Percentiles rank a stretch among this genome's conserved stretches.
Evolutionary conservation across 2,113 vertebrate genomes (phyloP).

Genomic region (Dendrocopos noguchii): DNA sequence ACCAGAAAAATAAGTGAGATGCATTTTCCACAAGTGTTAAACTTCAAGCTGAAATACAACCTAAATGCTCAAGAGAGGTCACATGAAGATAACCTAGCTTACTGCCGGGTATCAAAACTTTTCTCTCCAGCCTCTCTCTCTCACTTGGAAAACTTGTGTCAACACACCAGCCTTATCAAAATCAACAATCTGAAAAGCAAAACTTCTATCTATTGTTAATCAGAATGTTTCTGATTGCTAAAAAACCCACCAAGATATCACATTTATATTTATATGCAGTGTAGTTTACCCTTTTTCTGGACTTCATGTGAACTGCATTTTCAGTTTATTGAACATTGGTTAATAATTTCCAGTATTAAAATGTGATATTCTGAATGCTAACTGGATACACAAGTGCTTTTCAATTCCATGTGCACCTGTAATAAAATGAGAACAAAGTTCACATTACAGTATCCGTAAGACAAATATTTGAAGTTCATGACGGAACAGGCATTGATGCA

Average conservation of each 20-base stretch:
- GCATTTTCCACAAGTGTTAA: not conserved
- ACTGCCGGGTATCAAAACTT: not conserved
- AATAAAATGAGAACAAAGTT: not conserved
- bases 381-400: not conserved
- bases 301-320: not conserved
- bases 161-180: not conserved
- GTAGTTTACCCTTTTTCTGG: not conserved
- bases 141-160: not conserved
- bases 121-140: not conserved
- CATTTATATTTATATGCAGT: not conserved
- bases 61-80: not conserved
- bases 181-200: not conserved
- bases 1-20: not conserved
- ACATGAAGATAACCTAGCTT: not conserved
- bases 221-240: not conserved
- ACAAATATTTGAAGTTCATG: not conserved
- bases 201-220: not conserved
- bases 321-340: not conserved
- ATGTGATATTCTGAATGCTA: not conserved
- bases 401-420: not conserved
- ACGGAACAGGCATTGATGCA: not conserved
- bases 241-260: not conserved
- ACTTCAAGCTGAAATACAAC: not conserved
- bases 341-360: not conserved
- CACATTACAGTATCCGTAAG: not conserved